A percentile compares a stretch with the other conserved stretches of the same genome.
Conservation (phyloP, 2,888 invertebrate genomes). For the Rapana venosa region DNA sequence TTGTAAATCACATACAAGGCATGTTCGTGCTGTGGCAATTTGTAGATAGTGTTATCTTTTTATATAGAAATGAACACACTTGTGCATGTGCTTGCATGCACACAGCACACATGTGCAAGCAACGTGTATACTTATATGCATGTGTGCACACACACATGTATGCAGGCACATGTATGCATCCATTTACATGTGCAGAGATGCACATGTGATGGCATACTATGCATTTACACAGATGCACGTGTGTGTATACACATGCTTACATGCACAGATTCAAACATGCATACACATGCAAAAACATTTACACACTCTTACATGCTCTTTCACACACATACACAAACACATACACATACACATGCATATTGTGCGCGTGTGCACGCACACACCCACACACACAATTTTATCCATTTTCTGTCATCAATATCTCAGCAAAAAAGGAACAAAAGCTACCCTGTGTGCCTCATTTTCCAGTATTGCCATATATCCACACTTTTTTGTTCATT, state of each 20-base stretch:
- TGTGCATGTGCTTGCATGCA: neutral
- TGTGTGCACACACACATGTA: neutral
- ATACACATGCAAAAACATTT: neutral
- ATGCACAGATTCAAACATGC: neutral
- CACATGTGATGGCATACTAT: neutral
- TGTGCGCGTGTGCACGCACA: neutral
- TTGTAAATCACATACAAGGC: too few species aligned
- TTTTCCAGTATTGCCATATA: too few species aligned
- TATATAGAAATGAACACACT: too few species aligned
- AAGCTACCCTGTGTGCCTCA: too few species aligned
- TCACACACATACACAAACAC: slow-evolving; percentile 33
- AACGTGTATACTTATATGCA: neutral
- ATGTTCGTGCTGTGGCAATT: too few species aligned
- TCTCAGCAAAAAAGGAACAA: too few species aligned
- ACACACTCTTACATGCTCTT: neutral
- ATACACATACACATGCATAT: slow-evolving; percentile 19
- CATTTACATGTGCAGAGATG: neutral
- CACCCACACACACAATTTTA: neutral
- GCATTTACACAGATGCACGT: too few species aligned
- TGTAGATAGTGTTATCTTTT: too few species aligned
- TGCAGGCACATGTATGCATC: neutral
- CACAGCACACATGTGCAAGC: neutral
- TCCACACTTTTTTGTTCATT: too few species aligned
- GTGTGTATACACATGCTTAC: neutral
- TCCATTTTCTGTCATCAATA: too few species aligned